These are phyloP conservation scores for Botrylloides violaceus DNA, from an alignment of 23 tunicate genomes.

Conservation along the genomic window DNA sequence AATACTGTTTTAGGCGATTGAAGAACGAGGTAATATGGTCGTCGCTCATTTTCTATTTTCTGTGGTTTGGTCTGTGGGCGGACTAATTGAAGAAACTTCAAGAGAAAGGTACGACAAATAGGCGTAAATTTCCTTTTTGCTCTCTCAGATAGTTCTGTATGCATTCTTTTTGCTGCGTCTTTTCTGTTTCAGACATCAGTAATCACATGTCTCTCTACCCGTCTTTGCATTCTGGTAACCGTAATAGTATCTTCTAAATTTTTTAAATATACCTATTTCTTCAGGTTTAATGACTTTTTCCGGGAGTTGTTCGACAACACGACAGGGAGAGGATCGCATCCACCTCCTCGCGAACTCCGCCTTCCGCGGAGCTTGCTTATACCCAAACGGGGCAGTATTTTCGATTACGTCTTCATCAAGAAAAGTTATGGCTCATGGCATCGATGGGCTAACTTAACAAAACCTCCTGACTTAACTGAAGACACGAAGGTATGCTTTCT, in stretches of 20 bases:
- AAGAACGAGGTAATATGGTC: conserved; percentile 83
- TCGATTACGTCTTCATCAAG: conserved; percentile 76
- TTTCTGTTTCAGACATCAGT: too few relatives aligned
- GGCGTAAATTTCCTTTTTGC: too few relatives aligned
- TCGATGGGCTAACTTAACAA: conserved; percentile 72
- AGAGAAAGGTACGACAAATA: conserved; percentile 42
- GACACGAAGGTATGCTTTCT: conserved; percentile 34
- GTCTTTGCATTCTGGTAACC: too few relatives aligned
- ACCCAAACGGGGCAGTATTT: conserved; percentile 75
- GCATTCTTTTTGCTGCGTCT: too few relatives aligned
- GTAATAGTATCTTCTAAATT: too few relatives aligned
- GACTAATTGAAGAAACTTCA: conserved; percentile 51
- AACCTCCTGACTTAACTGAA: conserved; percentile 60
- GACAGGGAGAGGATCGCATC: conserved; percentile 40
- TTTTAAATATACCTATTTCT: too few relatives aligned
- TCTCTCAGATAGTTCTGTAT: too few relatives aligned
- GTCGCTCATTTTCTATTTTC: conserved; percentile 83
- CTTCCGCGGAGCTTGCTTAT: conserved; percentile 58
- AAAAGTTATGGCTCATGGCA: conserved; percentile 88
- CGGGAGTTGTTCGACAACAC: conserved; percentile 71
- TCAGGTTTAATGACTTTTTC: conserved; percentile 70
- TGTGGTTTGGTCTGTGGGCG: conserved; percentile 67
- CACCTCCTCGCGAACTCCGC: conserved; percentile 69
- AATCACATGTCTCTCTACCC: too few relatives aligned
- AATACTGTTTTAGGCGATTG: conserved; percentile 40